These are phyloP conservation scores for Labeo catla DNA, from an alignment of 2,113 vertebrate species.

Conservation along the genomic window DNA sequence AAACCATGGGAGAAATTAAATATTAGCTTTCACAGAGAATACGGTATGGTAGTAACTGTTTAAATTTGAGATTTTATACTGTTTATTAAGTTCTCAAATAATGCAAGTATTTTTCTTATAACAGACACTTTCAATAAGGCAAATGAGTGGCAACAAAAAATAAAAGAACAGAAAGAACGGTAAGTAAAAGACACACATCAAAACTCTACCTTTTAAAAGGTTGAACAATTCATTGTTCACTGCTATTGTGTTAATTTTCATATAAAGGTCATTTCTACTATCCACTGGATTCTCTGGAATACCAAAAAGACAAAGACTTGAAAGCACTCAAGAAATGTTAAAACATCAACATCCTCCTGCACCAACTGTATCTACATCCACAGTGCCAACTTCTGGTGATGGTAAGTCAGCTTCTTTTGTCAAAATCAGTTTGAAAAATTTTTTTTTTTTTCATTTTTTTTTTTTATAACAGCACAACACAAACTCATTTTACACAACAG, in stretches of 20 bases:
- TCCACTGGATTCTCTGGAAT: background rate
- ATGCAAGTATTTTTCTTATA: background rate
- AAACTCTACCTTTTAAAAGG: background rate
- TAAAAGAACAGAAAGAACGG: background rate
- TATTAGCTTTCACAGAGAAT: too few species aligned
- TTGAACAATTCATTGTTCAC: background rate
- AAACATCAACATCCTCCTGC: too few species aligned
- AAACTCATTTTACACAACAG: background rate
- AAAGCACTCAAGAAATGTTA: too few species aligned
- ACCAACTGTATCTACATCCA: too few species aligned
- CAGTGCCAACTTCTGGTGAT: background rate
- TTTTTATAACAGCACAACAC: too few species aligned
- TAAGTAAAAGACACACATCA: background rate
- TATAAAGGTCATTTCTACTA: background rate
- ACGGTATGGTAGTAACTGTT: too few species aligned
- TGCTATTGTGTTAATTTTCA: background rate
- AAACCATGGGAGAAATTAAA: too few species aligned
- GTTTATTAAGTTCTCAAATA: background rate
- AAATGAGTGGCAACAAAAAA: background rate
- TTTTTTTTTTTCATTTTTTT: too few species aligned
- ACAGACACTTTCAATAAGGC: background rate
- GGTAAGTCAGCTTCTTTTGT: background rate
- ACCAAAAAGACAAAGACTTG: background rate
- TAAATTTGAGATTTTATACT: too few species aligned
- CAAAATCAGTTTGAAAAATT: background rate